A percentile compares a stretch with the other conserved stretches of the same genome.
Conservation (phyloP, 2,797 vertebrate genomes). For the Calcarius lapponicus region DNA sequence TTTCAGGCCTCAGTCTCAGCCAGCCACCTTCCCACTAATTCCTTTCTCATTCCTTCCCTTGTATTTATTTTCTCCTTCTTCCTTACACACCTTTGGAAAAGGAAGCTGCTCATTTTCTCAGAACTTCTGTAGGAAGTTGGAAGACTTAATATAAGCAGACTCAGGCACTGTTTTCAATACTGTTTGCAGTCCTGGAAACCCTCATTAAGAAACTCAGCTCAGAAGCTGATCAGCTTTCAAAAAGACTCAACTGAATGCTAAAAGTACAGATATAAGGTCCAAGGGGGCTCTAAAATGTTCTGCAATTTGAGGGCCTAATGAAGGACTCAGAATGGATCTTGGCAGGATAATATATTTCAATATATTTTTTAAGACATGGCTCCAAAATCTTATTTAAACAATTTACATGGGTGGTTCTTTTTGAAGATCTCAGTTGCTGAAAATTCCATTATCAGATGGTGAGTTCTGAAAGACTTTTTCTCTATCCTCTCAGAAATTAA, state of each 20-base stretch:
- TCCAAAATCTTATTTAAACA: slow-evolving; percentile 42
- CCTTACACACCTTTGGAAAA: not conserved
- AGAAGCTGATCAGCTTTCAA: slow-evolving; percentile 30
- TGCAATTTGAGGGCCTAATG: not conserved
- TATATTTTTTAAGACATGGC: not conserved
- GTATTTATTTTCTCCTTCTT: not conserved
- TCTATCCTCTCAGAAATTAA: not conserved
- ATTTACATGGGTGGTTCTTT: slow-evolving; percentile 13
- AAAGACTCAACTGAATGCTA: not conserved
- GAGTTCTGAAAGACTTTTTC: not conserved
- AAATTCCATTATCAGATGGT: not conserved
- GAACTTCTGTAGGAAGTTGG: not conserved
- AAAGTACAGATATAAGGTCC: not conserved
- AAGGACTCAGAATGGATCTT: slow-evolving; percentile 17
- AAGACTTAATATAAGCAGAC: not conserved
- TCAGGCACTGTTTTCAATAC: not conserved
- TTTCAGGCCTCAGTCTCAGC: not conserved
- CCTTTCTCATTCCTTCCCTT: not conserved
- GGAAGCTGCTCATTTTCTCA: slow-evolving; percentile 13
- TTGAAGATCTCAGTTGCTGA: slow-evolving; percentile 12
- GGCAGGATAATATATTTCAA: slow-evolving; percentile 15
- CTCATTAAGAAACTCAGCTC: slow-evolving; percentile 1
- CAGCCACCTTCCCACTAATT: not conserved
- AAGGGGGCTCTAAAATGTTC: slow-evolving; percentile 17
- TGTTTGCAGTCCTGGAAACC: not conserved